Conservation (phyloP, 2,888 invertebrate genomes). For the Dexiosoma caninum region DNA sequence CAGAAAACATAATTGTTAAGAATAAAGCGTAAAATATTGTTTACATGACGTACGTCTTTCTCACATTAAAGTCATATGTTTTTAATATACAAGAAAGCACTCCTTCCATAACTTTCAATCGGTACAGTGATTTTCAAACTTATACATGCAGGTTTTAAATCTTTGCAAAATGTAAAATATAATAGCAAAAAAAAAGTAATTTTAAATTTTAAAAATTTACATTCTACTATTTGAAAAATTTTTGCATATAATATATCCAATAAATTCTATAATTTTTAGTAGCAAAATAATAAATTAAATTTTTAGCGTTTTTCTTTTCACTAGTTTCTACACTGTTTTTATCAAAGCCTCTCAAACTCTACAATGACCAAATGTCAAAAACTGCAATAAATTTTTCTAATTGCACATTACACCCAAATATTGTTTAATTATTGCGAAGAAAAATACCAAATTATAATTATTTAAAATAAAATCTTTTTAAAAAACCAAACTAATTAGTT, state of each 20-base stretch:
- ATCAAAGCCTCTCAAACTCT: slow-evolving; percentile 7
- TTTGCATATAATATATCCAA: no score
- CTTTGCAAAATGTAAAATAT: no score
- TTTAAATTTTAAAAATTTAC: background rate
- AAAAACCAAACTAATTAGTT: background rate
- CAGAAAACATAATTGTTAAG: slow-evolving; percentile 78
- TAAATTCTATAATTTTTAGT: no score
- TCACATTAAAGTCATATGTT: slow-evolving; percentile 26
- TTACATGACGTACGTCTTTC: no score
- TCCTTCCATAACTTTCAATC: background rate
- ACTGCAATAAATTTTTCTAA: slow-evolving; percentile 33
- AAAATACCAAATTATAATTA: background rate
- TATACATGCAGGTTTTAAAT: background rate
- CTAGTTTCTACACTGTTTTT: background rate
- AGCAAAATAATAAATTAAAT: no score
- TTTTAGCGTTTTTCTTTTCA: background rate
- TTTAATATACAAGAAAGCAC: background rate
- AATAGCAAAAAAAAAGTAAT: no score
- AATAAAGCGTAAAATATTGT: background rate
- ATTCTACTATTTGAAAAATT: no score
- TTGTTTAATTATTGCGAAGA: slow-evolving; percentile 28
- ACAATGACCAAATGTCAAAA: slow-evolving; percentile 9
- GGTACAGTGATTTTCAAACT: background rate
- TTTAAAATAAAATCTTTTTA: background rate
- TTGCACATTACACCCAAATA: slow-evolving; percentile 26